These are phyloP conservation scores for Aldabrachelys gigantea DNA, from an alignment of 2,113 vertebrate genomes.

Conservation along the genomic window DNA sequence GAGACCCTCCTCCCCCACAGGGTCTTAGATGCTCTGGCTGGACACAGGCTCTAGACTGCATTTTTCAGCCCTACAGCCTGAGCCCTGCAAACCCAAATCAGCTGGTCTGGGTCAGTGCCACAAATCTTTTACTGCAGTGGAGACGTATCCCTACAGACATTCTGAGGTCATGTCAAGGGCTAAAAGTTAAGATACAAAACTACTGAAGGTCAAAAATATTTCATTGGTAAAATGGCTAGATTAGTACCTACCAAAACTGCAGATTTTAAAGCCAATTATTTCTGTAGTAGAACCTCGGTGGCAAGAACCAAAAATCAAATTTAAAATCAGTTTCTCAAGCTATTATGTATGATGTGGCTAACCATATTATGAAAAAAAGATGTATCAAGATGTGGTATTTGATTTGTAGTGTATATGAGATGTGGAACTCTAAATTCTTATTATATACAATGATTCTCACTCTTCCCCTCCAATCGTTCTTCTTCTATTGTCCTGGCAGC, in stretches of 20 bases:
- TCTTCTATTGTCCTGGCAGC: not conserved
- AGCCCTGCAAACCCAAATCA: too few species aligned
- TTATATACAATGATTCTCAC: not conserved
- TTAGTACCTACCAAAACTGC: not conserved
- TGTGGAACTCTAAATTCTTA: not conserved
- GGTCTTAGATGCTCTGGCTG: too few species aligned
- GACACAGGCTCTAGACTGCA: too few species aligned
- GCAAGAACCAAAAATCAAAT: not conserved
- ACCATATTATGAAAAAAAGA: not conserved
- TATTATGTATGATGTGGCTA: not conserved
- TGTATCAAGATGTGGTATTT: not conserved
- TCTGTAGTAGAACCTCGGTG: not conserved
- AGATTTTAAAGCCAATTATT: not conserved
- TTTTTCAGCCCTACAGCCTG: too few species aligned
- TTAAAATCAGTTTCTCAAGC: not conserved
- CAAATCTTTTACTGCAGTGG: too few species aligned
- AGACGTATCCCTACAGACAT: too few species aligned
- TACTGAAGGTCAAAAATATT: not conserved
- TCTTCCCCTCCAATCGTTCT: not conserved
- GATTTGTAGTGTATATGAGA: not conserved
- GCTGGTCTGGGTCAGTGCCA: too few species aligned
- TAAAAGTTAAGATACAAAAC: not conserved
- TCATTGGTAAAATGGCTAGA: not conserved
- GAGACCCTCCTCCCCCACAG: too few species aligned
- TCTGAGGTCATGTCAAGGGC: not conserved